phyloP scores from a whole-genome alignment of 2,113 vertebrate species.

The Ctenodactylus gundi region DNA sequence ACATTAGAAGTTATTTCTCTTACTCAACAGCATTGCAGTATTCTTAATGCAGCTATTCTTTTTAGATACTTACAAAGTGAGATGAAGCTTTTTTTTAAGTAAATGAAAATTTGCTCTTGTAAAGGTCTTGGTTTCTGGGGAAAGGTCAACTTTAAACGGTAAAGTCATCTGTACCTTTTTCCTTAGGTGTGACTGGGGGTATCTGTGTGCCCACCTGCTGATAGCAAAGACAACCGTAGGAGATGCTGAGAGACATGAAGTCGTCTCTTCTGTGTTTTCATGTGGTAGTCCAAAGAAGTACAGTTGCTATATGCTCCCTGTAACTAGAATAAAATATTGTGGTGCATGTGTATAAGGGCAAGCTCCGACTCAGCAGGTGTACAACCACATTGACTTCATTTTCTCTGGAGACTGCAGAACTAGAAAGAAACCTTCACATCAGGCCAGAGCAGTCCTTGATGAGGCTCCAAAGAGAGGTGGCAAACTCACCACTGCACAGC shows the following conservation, averaged over 20 bases:
- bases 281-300: slow-evolving; percentile 29
- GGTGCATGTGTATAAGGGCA: background rate
- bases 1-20: background rate
- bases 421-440: slow-evolving; percentile 53
- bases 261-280: slow-evolving; percentile 37
- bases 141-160: slow-evolving; percentile 47
- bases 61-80: slow-evolving; percentile 37
- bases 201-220: background rate
- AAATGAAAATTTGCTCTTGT: background rate
- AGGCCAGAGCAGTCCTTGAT: slow-evolving; percentile 35
- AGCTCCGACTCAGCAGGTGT: slow-evolving; percentile 55
- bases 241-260: background rate
- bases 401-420: slow-evolving; percentile 17
- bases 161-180: background rate
- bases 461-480: slow-evolving; percentile 48
- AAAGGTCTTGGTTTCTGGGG: slow-evolving; percentile 37
- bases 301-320: background rate
- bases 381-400: slow-evolving; percentile 40
- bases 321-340: slow-evolving; percentile 20
- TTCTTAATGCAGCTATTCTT: background rate
- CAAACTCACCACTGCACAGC: slow-evolving; percentile 29
- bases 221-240: background rate
- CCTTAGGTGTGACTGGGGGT: background rate
- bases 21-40: background rate
- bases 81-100: background rate